Percentiles rank a stretch among this genome's conserved stretches.
phyloP scores from a whole-genome alignment of 1,140 invertebrate species.

The Heliothis virescens region DNA sequence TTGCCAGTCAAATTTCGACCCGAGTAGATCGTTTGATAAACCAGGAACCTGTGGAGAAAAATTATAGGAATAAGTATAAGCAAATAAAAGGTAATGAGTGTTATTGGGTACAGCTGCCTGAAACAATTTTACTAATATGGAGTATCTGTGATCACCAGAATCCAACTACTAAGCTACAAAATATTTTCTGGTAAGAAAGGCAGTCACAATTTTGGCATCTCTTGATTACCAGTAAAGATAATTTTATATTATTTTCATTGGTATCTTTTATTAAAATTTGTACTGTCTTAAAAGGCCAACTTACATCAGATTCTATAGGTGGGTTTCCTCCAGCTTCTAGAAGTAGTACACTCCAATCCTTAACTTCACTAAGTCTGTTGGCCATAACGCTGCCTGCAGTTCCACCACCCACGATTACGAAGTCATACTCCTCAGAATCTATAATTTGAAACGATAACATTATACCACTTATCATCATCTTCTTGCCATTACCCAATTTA shows the following conservation, averaged over 20 bases:
- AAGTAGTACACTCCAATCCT: constrained; percentile 79
- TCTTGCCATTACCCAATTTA: too few species aligned
- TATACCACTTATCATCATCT: too few species aligned
- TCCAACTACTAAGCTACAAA: too few species aligned
- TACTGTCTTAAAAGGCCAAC: not conserved
- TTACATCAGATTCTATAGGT: constrained; percentile 60
- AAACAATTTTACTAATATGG: too few species aligned
- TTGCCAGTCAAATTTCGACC: constrained; percentile 88
- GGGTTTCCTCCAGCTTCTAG: constrained; percentile 86
- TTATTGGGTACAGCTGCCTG: not conserved
- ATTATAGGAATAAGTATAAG: not conserved
- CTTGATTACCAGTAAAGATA: too few species aligned
- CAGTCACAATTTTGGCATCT: too few species aligned
- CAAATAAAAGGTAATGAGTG: not conserved
- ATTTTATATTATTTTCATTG: too few species aligned
- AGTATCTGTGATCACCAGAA: too few species aligned
- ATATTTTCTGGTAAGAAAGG: too few species aligned
- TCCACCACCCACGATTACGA: constrained; percentile 76
- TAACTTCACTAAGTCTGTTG: constrained; percentile 78
- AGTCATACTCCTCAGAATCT: constrained; percentile 67
- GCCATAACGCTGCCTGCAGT: constrained; percentile 81
- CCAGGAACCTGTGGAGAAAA: constrained; percentile 78
- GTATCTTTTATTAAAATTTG: too few species aligned
- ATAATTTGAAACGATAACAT: constrained; percentile 42
- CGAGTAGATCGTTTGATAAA: constrained; percentile 76